Evolutionary conservation across 2,888 invertebrate species (phyloP), one percentile per base, ranked within the genome.

Genomic region (Erynnis tages): DNA sequence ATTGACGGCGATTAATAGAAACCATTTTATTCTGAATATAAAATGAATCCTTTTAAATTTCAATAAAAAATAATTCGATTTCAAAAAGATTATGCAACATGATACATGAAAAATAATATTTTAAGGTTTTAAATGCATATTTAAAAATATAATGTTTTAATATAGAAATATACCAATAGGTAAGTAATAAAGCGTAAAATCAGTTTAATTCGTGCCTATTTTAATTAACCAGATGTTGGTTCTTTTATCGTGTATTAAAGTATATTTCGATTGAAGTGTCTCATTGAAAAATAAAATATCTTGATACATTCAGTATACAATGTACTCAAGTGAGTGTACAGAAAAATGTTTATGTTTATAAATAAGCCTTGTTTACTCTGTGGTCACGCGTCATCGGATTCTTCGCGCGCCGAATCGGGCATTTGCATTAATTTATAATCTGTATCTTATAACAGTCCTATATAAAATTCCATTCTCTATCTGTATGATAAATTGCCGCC

Each of bases 341-440:
- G 16, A 19, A 14, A 48, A 38, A 48, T 23, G 16, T 43, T 29
- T 30, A 30, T 48, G 49, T 49, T 41, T 49, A 40, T 40, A 14
- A 30, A 76, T 77, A 60, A 57, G 56, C 54, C 59, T 62, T 68
- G 71, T 71, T 72, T 69, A 69, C 63, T 54, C 54, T 55, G 55
- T 48, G 45, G 45, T 37, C 56, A 50, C 59, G 58, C 71, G 71
- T 73, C 74, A 70, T 67, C 69, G 63, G 73, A 79, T 79, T 77
- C 78, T 79, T 45, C 50, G 55, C 67, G 66, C 62, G 55, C 66
- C 53, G 48, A 52, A 46, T 56, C 54, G 52, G 58, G 57, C 69
- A 79, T 81, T 82, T 76, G 77, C 80, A 82, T 82, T 74, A 79
- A 82, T 79, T 80, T 67, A 70, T 73, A 67, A 72, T 74, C 71